Conservation (phyloP, 2,888 invertebrate species). For the Phyto melanocephala region DNA sequence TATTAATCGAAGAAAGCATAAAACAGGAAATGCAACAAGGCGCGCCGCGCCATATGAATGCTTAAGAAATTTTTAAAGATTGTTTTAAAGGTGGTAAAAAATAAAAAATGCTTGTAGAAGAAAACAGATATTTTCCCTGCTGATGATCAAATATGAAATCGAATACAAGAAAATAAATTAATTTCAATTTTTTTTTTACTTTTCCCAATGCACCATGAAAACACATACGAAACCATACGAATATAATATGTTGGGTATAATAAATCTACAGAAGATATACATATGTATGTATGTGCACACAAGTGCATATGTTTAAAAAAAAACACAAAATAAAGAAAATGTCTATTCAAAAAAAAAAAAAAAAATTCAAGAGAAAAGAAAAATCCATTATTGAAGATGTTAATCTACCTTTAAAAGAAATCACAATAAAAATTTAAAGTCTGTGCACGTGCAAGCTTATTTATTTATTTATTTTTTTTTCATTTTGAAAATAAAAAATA, state of each 20-base stretch:
- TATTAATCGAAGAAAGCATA: constrained; percentile 34
- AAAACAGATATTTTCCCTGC: neutral
- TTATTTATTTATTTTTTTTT: neutral
- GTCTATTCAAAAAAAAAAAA: constrained; percentile 30
- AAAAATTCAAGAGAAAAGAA: neutral
- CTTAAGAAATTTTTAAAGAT: constrained; percentile 22
- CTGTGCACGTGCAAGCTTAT: neutral
- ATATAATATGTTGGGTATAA: neutral
- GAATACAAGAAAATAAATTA: constrained; percentile 21
- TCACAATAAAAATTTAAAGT: constrained; percentile 1
- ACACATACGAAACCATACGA: constrained; percentile 12
- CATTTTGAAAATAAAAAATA: too few relatives aligned
- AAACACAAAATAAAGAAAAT: constrained; percentile 26
- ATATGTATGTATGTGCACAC: too few relatives aligned
- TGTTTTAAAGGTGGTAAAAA: neutral
- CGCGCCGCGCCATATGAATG: neutral
- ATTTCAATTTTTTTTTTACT: neutral
- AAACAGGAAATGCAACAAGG: constrained; percentile 4
- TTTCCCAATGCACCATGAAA: neutral
- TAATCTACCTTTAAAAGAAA: constrained; percentile 16
- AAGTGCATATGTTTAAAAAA: neutral
- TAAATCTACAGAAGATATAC: neutral
- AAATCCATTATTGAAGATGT: constrained; percentile 37
- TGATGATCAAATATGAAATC: constrained; percentile 21
- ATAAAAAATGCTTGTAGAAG: neutral